A percentile compares a stretch with the other conserved stretches of the same genome.
Conservation (phyloP, 2,888 invertebrate species). For the Alcis repandata region DNA sequence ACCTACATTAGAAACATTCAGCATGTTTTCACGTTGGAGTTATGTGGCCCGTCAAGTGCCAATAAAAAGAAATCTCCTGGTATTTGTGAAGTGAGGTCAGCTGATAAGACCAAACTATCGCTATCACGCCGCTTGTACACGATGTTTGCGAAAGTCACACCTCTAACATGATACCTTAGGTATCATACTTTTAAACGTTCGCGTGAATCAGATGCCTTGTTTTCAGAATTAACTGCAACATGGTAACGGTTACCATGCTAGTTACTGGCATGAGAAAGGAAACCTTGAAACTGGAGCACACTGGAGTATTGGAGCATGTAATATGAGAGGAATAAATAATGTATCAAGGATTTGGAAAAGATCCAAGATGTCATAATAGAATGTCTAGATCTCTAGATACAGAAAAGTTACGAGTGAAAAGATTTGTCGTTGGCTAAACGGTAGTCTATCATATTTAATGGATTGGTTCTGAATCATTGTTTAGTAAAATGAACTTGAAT, state of each 20-base stretch:
- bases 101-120: slow-evolving; percentile 42
- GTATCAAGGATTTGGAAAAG: slow-evolving; percentile 27
- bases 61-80: slow-evolving; percentile 42
- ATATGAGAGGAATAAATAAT: slow-evolving; percentile 8
- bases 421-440: neutral
- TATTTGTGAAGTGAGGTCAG: slow-evolving; percentile 42
- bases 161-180: slow-evolving; percentile 18
- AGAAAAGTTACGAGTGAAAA: neutral
- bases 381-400: too few species aligned
- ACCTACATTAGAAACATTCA: slow-evolving; percentile 29
- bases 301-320: slow-evolving; percentile 18
- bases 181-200: slow-evolving; percentile 20
- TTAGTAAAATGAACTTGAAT: neutral
- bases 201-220: slow-evolving; percentile 26
- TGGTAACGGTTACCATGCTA: too few species aligned
- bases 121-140: slow-evolving; percentile 28
- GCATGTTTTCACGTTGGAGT: slow-evolving; percentile 15
- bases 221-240: slow-evolving; percentile 17
- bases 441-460: neutral
- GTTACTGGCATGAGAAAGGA: slow-evolving; percentile 19
- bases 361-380: slow-evolving; percentile 14
- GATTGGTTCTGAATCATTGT: neutral
- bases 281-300: slow-evolving; percentile 19
- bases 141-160: slow-evolving; percentile 28
- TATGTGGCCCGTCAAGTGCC: slow-evolving; percentile 24